These are phyloP conservation scores for Andrena praecox DNA, from an alignment of 2,888 invertebrate species.

Conservation along the genomic window DNA sequence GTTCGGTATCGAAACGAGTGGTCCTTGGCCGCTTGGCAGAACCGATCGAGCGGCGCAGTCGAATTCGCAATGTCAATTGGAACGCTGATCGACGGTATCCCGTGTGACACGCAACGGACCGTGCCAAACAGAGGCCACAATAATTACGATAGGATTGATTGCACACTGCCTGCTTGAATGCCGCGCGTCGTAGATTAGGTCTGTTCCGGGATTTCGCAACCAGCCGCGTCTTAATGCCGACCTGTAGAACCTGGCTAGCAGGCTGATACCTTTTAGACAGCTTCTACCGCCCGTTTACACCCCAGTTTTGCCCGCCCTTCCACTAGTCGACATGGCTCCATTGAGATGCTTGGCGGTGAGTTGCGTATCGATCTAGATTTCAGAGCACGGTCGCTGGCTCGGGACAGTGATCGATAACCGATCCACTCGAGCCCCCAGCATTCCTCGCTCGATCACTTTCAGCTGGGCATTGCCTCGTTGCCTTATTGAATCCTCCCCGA, in stretches of 20 bases:
- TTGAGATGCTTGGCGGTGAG: too few species aligned
- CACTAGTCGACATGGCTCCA: too few species aligned
- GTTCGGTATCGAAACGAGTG: conserved; percentile 16
- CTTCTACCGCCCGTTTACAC: not conserved
- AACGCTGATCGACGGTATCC: conserved; percentile 74
- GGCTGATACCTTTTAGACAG: not conserved
- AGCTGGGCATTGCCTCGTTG: conserved; percentile 27
- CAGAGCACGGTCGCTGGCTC: not conserved
- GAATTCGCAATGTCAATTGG: conserved; percentile 72
- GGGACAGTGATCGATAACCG: not conserved
- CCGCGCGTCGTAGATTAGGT: conserved; percentile 11
- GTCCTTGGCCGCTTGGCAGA: conserved; percentile 47
- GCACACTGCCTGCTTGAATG: conserved; percentile 21
- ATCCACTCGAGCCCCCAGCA: not conserved
- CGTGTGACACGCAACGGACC: conserved; percentile 48
- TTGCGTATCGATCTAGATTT: not conserved
- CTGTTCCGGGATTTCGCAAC: conserved; percentile 19
- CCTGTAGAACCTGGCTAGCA: not conserved
- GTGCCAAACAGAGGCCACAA: conserved; percentile 55
- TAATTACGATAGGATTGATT: conserved; percentile 27
- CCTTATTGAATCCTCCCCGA: conserved; percentile 40
- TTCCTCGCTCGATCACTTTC: conserved; percentile 12
- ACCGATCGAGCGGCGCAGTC: conserved; percentile 55
- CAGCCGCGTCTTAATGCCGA: not conserved
- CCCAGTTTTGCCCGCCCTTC: too few species aligned